Base-by-base conservation (phyloP, 2,888 invertebrate species). In the Volucella zonaria region DNA sequence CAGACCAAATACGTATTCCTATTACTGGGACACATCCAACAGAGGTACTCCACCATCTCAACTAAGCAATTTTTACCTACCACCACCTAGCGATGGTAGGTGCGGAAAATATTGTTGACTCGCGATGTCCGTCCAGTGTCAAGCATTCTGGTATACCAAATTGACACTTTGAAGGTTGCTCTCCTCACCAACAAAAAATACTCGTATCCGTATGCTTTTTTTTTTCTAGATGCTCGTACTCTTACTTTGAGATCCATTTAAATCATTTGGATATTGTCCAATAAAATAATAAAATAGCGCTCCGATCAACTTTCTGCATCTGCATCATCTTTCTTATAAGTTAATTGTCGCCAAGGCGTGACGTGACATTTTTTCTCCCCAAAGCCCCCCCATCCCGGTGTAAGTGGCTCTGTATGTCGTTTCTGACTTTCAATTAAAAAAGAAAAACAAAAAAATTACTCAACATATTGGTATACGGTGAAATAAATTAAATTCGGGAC, bases 271-370 rank as follows among this genome's bases (percentile, higher is more conserved):
- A 71, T 45, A 8, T 9, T 31, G 47, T 62, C 83, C 83, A 83
- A 80, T 47, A 52, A 66, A 70, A 80, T 70, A 75, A 80, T 80
- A 75, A 85, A 85, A 80, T 54, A 79, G 59, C 43, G 42, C 42
- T 75, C 58, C 75, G 47, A 66, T 80, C 83, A 80, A 80, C 83
- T 85, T 85, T 85, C 47, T 71, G 80, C 83, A 85, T 80, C 80
- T 76, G 56, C 80, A 76, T 85, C 83, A 85, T 85, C 76, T 85
- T 85, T 85, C 83, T 80, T 85, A 81, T 81, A 85, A 85, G 66
- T 85, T 85, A 85, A 85, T 85, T 85, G 80, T 78, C 78, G 73
- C 56, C 71, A 76, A 76, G 76, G 71, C 75, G 61, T 76, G 76
- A 76, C 80, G 83, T 56, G 67, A 38, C 40, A 74, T 56, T 62